Conservation (phyloP, 2,113 vertebrate genomes). For the Thunnus thynnus region DNA sequence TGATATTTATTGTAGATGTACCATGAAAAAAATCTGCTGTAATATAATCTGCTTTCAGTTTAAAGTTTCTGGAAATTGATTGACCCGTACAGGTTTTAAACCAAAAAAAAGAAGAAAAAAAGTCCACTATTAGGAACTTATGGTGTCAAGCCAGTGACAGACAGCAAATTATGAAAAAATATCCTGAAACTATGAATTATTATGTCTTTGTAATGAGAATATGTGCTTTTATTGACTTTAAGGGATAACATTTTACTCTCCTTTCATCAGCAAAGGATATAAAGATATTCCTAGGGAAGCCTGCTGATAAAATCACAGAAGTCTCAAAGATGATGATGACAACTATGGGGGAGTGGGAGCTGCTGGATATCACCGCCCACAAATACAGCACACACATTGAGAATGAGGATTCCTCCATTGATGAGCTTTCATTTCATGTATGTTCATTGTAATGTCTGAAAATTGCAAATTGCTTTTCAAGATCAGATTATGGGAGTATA, state of each 20-base stretch:
- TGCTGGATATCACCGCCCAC: conserved; percentile 70
- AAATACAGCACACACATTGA: rapidly evolving
- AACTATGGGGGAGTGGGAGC: conserved; percentile 83
- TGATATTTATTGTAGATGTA: too few relatives aligned
- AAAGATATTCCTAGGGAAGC: conserved; percentile 33
- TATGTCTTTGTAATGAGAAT: too few relatives aligned
- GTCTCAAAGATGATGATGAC: conserved; percentile 66
- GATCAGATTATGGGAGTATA: too few relatives aligned
- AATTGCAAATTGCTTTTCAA: too few relatives aligned
- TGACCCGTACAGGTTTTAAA: background rate
- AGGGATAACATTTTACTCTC: background rate
- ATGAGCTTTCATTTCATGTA: conserved; percentile 70
- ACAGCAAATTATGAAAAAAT: too few relatives aligned
- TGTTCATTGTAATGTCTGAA: background rate
- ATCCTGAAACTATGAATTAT: too few relatives aligned
- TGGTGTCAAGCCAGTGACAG: too few relatives aligned
- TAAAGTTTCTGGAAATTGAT: background rate
- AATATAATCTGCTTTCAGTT: background rate
- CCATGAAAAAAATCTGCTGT: background rate
- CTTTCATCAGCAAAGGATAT: conserved; percentile 67
- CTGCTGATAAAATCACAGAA: conserved; percentile 44
- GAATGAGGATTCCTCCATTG: rapidly evolving
- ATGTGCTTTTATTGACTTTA: too few relatives aligned
- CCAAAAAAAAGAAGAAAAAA: too few relatives aligned
- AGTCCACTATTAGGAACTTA: too few relatives aligned